These are phyloP conservation scores for Eupsilia transversa DNA, from an alignment of 2,888 invertebrate genomes.

Conservation along the genomic window DNA sequence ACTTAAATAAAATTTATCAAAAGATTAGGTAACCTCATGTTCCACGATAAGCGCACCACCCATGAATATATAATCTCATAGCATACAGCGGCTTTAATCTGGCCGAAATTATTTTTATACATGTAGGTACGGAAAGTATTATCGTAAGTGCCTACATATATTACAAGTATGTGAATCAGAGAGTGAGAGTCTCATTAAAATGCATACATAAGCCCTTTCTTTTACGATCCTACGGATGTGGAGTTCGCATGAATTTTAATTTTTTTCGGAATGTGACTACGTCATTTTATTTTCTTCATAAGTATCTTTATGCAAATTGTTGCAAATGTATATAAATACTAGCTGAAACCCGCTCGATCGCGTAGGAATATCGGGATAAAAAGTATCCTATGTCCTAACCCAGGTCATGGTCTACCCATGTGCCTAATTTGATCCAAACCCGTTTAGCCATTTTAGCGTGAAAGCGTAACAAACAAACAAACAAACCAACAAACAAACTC, in stretches of 20 bases:
- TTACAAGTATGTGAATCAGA: slow-evolving; percentile 31
- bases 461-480: too few relatives aligned
- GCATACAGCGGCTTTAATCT: slow-evolving; percentile 1
- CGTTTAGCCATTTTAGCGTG: too few relatives aligned
- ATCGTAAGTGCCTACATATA: slow-evolving; percentile 25
- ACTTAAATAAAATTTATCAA: too few relatives aligned
- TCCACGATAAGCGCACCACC: neutral
- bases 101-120: slow-evolving; percentile 8
- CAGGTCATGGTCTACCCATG: too few relatives aligned
- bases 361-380: too few relatives aligned
- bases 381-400: too few relatives aligned
- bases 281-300: slow-evolving; percentile 3
- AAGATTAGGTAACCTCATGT: neutral
- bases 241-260: neutral
- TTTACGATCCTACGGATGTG: slow-evolving; percentile 7
- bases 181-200: slow-evolving; percentile 37
- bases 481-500: too few relatives aligned
- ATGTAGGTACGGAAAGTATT: neutral
- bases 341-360: too few relatives aligned
- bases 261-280: slow-evolving; percentile 3
- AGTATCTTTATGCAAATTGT: slow-evolving; percentile 15
- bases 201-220: slow-evolving; percentile 18
- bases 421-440: too few relatives aligned
- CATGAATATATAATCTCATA: slow-evolving; percentile 7
- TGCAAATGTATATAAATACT: too few relatives aligned